Percentiles rank a stretch among this genome's conserved stretches.
These are phyloP conservation scores for Onychostoma macrolepis DNA, from an alignment of 2,113 vertebrate species.

Conservation along the genomic window DNA sequence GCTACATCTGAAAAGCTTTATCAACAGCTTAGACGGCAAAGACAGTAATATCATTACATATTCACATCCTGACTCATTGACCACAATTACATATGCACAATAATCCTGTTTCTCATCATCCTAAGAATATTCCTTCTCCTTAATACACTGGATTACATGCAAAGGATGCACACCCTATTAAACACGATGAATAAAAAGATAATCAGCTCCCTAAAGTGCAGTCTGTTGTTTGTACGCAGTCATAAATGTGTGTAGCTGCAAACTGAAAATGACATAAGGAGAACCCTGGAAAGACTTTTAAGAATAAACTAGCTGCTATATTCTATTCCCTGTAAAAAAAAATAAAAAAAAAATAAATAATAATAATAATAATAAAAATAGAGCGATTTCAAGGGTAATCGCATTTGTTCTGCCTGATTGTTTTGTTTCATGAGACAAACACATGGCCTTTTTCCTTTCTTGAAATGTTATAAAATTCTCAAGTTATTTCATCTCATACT, in stretches of 20 bases:
- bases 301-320: neutral
- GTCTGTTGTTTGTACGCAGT: neutral
- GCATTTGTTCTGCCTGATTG: neutral
- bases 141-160: constrained; percentile 18
- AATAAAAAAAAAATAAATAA: too few species aligned
- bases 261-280: neutral
- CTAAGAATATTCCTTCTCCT: neutral
- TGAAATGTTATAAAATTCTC: neutral
- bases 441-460: neutral
- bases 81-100: constrained; percentile 24
- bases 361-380: too few species aligned
- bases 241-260: neutral
- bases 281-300: constrained; percentile 17
- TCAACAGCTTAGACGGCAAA: constrained; percentile 7
- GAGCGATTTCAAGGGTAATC: neutral
- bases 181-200: constrained; percentile 15
- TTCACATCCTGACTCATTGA: constrained; percentile 29
- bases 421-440: constrained; percentile 6
- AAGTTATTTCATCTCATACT: neutral
- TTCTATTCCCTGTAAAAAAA: neutral
- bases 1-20: neutral
- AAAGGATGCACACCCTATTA: neutral
- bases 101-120: constrained; percentile 25
- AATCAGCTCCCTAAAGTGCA: neutral
- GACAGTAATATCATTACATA: constrained; percentile 1